Base-by-base conservation (phyloP, 2,888 invertebrate genomes). In the Drosophila bunnanda region DNA sequence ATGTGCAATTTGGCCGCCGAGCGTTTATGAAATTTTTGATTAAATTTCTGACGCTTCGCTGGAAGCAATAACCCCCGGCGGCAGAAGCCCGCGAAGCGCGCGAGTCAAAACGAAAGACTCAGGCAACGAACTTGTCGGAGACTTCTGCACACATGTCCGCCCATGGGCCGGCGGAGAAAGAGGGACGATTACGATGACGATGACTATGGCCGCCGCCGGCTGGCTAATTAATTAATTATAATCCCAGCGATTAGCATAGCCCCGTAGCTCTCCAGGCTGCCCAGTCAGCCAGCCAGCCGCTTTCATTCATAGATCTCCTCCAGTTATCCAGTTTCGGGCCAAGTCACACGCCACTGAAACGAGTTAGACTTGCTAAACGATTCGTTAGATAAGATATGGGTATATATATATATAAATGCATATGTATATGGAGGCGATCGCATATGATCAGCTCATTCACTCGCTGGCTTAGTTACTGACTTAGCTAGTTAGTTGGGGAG, bases 321-420 rank as follows among this genome's bases (percentile, higher is more conserved):
- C 64, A 53, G 52, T 53, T 52, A 52, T 34, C 50, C 50, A 52
- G 50, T 52, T 65, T 62, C 46, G 68, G 52, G 62, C 50, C 61
- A 64, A 60, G 69, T 74, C 70, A 59, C 71, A 70, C 76, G 64
- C 62, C 65, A 64, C 59, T 56, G 43, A 78, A 83, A 82, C 83
- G 76, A 80, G 83, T 83, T 88, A 82, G 78, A 78, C 60, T 85
- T 82, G 88, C 75, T 85, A 80, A 88, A 85, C 86, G 83, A 83
- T 83, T 78, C 75, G 75, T 82, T 80, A 88, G 88, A 83, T 83
- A 88, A 85, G 86, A 83, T 88, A 62, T 65, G 48, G 28, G n/a
- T 43, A 20, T 64, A 39, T 48, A 13, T 41, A 8, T 39, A 54
- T 55, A 30, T 41, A 20, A n/a, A n/a, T n/a, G n/a, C 32, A 13